These are phyloP conservation scores for Xiphophorus couchianus DNA, from an alignment of 2,113 vertebrate genomes.

Conservation along the genomic window DNA sequence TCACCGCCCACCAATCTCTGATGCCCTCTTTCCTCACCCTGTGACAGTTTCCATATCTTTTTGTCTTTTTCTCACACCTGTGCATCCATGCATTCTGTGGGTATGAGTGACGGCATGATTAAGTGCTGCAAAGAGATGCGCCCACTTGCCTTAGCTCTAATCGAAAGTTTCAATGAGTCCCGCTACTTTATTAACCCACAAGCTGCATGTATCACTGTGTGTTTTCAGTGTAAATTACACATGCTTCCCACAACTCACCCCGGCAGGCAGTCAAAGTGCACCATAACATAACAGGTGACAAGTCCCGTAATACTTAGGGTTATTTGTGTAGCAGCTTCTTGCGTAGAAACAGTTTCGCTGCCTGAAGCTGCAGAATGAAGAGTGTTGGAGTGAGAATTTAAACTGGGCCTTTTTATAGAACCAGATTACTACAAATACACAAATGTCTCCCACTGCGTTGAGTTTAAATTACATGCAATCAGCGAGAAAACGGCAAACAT, in stretches of 20 bases:
- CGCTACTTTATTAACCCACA: constrained; percentile 65
- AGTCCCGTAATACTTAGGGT: constrained; percentile 41
- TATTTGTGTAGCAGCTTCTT: constrained; percentile 44
- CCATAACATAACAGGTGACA: constrained; percentile 49
- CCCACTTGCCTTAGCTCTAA: constrained; percentile 58
- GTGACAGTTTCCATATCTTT: constrained; percentile 58
- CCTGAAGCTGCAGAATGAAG: constrained; percentile 32
- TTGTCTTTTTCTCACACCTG: constrained; percentile 23
- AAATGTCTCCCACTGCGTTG: constrained; percentile 4
- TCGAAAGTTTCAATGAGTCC: constrained; percentile 61
- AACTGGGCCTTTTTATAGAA: neutral
- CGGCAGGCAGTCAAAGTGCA: constrained; percentile 41
- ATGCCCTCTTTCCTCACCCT: constrained; percentile 43
- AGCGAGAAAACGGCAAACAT: constrained; percentile 13
- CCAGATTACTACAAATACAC: neutral
- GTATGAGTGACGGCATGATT: constrained; percentile 69
- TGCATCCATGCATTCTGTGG: neutral
- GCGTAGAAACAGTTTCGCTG: constrained; percentile 32
- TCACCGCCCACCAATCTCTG: constrained; percentile 17
- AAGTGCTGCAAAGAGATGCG: constrained; percentile 56
- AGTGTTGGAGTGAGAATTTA: neutral
- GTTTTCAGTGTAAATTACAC: constrained; percentile 29
- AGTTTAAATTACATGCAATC: constrained; percentile 2
- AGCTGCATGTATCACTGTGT: constrained; percentile 15
- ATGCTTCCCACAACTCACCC: constrained; percentile 50